Evolutionary conservation across 2,888 invertebrate genomes (phyloP), one percentile per base, ranked within the genome.

Genomic region (Cylloceria caligata): DNA sequence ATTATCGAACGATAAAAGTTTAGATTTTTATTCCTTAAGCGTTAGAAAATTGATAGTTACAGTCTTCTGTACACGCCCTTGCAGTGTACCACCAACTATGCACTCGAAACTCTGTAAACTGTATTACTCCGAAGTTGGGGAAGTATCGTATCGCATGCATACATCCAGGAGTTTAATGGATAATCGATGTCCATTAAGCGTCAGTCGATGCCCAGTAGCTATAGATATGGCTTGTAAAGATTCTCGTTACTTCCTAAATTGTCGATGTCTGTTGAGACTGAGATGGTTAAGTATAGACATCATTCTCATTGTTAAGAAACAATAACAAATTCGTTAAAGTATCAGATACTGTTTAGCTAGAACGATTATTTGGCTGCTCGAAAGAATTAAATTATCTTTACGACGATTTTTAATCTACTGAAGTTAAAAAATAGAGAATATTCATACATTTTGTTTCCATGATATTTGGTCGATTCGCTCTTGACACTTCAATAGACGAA

Each of bases 171-270:
- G 42, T 73, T 73, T 52, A 62, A 79, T 73, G 49, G 73, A 74
- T 73, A 79, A 73, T 73, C 67, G 68, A 79, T 79, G 67, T 68
- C 72, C 65, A 79, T 79, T 79, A 67, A 62, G n/a, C 49, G 60
- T 47, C 60, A 60, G 68, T 68, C 75, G 45, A 60, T 60, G 13
- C 39, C 39, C 13, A 19, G 19, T 45, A 45, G 57, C 42, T 36
- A 21, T 39, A n/a, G n/a, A n/a, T n/a, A 39, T 42, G 27, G 62
- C 21, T 45, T 42, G 49, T 64, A n/a, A 45, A 34, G 72, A 47
- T 64, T 72, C 45, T 69, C 72, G 62, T 79, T 62, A 36, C 49
- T 21, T 39, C 68, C 13, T 42, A 47, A 24, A 68, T 68, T 76
- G 68, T 49, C 55, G 55, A 21, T 55, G 74, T 76, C 60, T 39